A percentile compares a stretch with the other conserved stretches of the same genome.
Conservation (phyloP, 2,797 vertebrate genomes). For the Huso huso region DNA sequence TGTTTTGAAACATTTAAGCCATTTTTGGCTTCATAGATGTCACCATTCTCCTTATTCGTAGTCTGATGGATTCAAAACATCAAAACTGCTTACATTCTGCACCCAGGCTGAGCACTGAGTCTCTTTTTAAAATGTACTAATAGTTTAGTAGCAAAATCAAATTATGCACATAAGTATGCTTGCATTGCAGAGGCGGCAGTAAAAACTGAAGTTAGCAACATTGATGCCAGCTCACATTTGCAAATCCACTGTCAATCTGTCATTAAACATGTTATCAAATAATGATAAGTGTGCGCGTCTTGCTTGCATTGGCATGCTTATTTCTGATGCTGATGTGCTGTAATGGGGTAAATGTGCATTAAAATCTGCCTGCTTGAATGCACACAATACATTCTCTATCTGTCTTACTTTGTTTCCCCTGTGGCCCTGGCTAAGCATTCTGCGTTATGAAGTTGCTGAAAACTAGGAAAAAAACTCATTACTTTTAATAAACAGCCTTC, state of each 20-base stretch:
- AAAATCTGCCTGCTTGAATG: constrained; percentile 85
- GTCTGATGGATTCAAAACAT: constrained; percentile 77
- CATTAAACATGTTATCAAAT: constrained; percentile 98
- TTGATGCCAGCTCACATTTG: constrained; percentile 84
- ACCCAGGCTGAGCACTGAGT: constrained; percentile 69
- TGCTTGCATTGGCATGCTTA: constrained; percentile 72
- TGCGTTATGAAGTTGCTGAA: constrained; percentile 77
- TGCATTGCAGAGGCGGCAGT: constrained; percentile 72
- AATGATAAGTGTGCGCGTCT: constrained; percentile 85
- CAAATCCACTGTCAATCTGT: constrained; percentile 95
- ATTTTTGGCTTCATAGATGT: constrained; percentile 33
- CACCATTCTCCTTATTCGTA: constrained; percentile 57
- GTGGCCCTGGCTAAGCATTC: constrained; percentile 74
- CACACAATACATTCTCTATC: constrained; percentile 90
- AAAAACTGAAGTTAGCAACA: constrained; percentile 79
- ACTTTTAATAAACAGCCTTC: constrained; percentile 67
- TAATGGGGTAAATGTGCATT: constrained; percentile 92
- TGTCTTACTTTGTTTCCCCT: constrained; percentile 75
- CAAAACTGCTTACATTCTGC: constrained; percentile 68
- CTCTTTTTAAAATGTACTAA: constrained; percentile 82
- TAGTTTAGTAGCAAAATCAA: constrained; percentile 79
- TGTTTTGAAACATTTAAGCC: constrained; percentile 34
- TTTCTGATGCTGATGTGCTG: constrained; percentile 82
- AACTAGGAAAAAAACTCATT: constrained; percentile 58
- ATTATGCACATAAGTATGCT: constrained; percentile 90